These are phyloP conservation scores for Semotilus atromaculatus DNA, from an alignment of 2,797 vertebrate genomes.

Conservation along the genomic window DNA sequence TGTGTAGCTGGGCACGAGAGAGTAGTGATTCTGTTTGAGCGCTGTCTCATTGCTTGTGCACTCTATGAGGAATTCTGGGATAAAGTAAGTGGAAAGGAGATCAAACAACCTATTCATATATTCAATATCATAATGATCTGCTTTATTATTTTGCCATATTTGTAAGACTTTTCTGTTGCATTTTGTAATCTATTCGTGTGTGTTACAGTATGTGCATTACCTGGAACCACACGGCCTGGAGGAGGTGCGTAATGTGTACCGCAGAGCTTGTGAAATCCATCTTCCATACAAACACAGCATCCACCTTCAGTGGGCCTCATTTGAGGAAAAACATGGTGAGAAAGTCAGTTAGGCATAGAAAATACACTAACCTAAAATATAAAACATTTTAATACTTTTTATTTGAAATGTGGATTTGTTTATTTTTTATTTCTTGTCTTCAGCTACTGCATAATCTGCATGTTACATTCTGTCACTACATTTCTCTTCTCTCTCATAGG, in stretches of 20 bases:
- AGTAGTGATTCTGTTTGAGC: conserved; percentile 84
- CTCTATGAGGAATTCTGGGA: conserved; percentile 89
- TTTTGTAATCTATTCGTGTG: conserved; percentile 13
- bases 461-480: neutral
- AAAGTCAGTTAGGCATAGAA: neutral
- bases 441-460: neutral
- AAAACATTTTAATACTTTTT: neutral
- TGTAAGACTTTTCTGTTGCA: neutral
- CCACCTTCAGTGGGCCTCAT: conserved; percentile 87
- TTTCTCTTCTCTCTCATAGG: conserved; percentile 65
- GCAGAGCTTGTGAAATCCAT: conserved; percentile 83
- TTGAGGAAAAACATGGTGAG: conserved; percentile 87
- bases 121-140: neutral
- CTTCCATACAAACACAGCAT: conserved; percentile 82
- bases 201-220: conserved; percentile 80
- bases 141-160: neutral
- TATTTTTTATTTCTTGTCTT: neutral
- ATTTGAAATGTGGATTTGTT: neutral
- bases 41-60: conserved; percentile 87
- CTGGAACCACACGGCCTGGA: conserved; percentile 78
- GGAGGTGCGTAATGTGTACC: conserved; percentile 77
- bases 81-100: conserved; percentile 71
- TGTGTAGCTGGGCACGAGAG: conserved; percentile 70
- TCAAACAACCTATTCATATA: neutral
- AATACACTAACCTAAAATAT: neutral